A percentile compares a stretch with the other conserved stretches of the same genome.
These are phyloP conservation scores for Chelonus insularis DNA, from an alignment of 1,140 invertebrate species.

Conservation along the genomic window DNA sequence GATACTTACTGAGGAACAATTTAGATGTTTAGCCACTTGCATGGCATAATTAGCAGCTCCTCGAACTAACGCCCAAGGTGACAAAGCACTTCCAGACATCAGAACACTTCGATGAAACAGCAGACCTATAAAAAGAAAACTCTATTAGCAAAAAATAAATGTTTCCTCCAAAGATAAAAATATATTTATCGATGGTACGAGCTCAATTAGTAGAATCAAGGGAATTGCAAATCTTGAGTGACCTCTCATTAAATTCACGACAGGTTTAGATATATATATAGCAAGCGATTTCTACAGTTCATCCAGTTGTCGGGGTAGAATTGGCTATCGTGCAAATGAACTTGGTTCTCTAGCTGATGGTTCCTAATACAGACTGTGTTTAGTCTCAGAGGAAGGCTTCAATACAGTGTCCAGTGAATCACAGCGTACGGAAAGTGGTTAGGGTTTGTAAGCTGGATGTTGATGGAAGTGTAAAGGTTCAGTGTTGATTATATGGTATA, in stretches of 20 bases:
- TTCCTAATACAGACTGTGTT: slow-evolving; percentile 35
- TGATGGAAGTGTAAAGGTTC: neutral
- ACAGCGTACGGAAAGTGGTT: neutral
- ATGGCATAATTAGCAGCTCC: slow-evolving; percentile 85
- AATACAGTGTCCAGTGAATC: neutral
- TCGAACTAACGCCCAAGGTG: slow-evolving; percentile 88
- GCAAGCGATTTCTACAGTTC: neutral
- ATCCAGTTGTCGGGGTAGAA: slow-evolving; percentile 21
- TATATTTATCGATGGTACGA: too few species aligned
- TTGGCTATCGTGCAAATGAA: slow-evolving; percentile 23
- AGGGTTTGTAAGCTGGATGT: slow-evolving; percentile 1
- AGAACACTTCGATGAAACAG: slow-evolving; percentile 92
- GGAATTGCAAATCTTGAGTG: neutral
- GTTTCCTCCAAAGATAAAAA: too few species aligned
- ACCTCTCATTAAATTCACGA: too few species aligned
- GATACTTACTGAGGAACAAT: slow-evolving; percentile 75
- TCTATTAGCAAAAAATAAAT: neutral
- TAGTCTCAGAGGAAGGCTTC: slow-evolving; percentile 11
- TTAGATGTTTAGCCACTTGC: slow-evolving; percentile 82
- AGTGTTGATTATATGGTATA: neutral
- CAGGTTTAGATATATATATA: too few species aligned
- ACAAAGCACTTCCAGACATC: slow-evolving; percentile 93
- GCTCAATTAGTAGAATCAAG: neutral
- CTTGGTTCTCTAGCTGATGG: slow-evolving; percentile 31
- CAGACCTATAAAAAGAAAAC: slow-evolving; percentile 65